phyloP scores from a whole-genome alignment of 2,888 invertebrate species.

The Orchesellides sinensis region DNA sequence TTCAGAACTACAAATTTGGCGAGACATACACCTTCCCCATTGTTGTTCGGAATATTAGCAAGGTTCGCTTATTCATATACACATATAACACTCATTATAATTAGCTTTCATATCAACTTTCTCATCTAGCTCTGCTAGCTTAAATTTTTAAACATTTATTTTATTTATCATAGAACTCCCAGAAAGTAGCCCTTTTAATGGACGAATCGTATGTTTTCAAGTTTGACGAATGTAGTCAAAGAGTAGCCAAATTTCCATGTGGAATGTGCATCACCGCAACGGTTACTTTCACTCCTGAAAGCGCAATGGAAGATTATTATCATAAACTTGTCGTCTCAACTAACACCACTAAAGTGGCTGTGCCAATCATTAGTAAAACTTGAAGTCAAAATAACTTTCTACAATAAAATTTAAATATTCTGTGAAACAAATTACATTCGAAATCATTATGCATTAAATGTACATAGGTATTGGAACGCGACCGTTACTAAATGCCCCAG shows the following conservation, averaged over 20 bases:
- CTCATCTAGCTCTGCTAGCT: too few relatives aligned
- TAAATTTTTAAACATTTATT: too few relatives aligned
- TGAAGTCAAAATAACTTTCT: too few relatives aligned
- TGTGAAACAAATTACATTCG: too few relatives aligned
- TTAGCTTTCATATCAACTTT: too few relatives aligned
- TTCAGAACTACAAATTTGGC: slow-evolving; percentile 68
- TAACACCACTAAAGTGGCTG: slow-evolving; percentile 58
- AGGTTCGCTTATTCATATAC: slow-evolving; percentile 38
- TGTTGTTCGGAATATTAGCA: slow-evolving; percentile 67
- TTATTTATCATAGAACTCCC: slow-evolving; percentile 61
- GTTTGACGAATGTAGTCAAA: slow-evolving; percentile 60
- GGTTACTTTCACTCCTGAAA: slow-evolving; percentile 67
- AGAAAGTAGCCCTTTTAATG: slow-evolving; percentile 70
- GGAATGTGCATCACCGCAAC: slow-evolving; percentile 70
- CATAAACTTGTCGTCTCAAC: slow-evolving; percentile 68
- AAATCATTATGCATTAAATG: not conserved
- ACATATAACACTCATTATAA: too few relatives aligned
- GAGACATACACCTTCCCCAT: slow-evolving; percentile 54
- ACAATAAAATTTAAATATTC: too few relatives aligned
- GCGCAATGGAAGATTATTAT: slow-evolving; percentile 64
- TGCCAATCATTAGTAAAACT: slow-evolving; percentile 68
- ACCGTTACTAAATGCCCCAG: slow-evolving; percentile 69
- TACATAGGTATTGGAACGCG: slow-evolving; percentile 63
- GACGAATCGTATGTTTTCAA: slow-evolving; percentile 64
- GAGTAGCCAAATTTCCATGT: slow-evolving; percentile 68